A percentile compares a stretch with the other conserved stretches of the same genome.
These are phyloP conservation scores for Notocelia uddmanniana DNA, from an alignment of 2,888 invertebrate genomes.

Conservation along the genomic window DNA sequence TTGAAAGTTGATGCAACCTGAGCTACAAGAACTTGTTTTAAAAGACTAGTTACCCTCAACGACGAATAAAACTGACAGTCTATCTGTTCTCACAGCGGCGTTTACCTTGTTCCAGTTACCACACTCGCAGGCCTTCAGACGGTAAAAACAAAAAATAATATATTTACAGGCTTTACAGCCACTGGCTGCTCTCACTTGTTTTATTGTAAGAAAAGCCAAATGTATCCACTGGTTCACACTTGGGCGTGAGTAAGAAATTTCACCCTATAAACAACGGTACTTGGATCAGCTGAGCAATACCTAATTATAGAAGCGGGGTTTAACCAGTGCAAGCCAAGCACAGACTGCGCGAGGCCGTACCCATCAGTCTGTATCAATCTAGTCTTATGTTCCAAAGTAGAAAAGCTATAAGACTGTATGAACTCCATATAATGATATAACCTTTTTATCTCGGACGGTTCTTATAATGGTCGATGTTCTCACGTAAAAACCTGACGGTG, in stretches of 20 bases:
- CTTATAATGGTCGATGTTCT: slow-evolving; percentile 65
- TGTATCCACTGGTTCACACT: neutral
- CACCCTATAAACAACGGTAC: slow-evolving; percentile 35
- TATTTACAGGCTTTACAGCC: slow-evolving; percentile 15
- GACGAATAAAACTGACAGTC: neutral
- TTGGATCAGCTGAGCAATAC: slow-evolving; percentile 30
- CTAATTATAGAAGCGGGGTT: slow-evolving; percentile 40
- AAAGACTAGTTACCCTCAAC: neutral
- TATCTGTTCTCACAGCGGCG: slow-evolving; percentile 2
- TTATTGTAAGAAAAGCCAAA: neutral
- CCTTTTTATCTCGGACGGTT: slow-evolving; percentile 10
- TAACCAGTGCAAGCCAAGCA: slow-evolving; percentile 34
- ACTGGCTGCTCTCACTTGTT: slow-evolving; percentile 12
- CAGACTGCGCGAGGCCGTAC: slow-evolving; percentile 56
- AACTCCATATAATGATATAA: neutral
- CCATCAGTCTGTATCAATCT: too few species aligned
- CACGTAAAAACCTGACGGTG: slow-evolving; percentile 66
- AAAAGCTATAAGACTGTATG: neutral
- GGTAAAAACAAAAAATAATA: slow-evolving; percentile 21
- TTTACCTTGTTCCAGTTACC: slow-evolving; percentile 34
- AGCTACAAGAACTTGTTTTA: neutral
- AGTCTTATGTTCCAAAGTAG: neutral
- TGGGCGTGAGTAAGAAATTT: slow-evolving; percentile 9
- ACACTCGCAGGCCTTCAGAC: slow-evolving; percentile 22
- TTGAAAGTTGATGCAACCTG: slow-evolving; percentile 22